Evolutionary conservation across 2,113 vertebrate genomes (phyloP).

Genomic region (Takifugu bimaculatus): DNA sequence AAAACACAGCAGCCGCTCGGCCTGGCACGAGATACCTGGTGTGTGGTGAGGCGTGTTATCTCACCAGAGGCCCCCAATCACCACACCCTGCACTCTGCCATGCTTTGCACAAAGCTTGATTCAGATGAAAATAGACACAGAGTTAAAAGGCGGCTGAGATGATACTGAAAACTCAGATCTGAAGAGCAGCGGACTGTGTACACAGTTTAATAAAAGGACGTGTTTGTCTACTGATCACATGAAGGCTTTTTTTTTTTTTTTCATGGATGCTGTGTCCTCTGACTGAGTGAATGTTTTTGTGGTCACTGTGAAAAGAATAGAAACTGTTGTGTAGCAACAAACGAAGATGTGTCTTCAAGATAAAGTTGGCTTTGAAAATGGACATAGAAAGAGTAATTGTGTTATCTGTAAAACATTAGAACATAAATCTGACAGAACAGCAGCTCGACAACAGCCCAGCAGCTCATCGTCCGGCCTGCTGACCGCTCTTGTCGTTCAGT

Average conservation of each 20-base stretch:
- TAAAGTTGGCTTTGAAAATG: too few species aligned
- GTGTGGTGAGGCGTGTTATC: slow-evolving; percentile 51
- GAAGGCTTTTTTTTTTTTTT: not conserved
- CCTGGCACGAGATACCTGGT: slow-evolving; percentile 47
- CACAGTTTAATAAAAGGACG: not conserved
- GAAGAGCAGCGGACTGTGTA: not conserved
- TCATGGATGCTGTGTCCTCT: not conserved
- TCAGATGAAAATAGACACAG: slow-evolving; percentile 1
- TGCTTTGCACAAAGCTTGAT: slow-evolving; percentile 13
- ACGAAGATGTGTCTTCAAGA: too few species aligned
- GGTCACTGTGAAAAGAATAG: too few species aligned
- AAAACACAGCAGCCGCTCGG: slow-evolving; percentile 49
- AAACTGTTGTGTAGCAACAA: too few species aligned
- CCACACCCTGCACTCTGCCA: slow-evolving; percentile 2
- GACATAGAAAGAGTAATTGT: too few species aligned
- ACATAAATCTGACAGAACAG: too few species aligned
- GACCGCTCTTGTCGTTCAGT: too few species aligned
- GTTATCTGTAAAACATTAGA: too few species aligned
- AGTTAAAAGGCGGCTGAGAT: slow-evolving; percentile 11
- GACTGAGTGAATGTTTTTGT: too few species aligned
- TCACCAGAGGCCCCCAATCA: slow-evolving; percentile 24
- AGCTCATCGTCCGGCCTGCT: too few species aligned
- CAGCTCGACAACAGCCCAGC: too few species aligned
- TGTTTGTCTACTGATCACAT: too few species aligned
- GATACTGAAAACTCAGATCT: not conserved